Evolutionary conservation across 2,113 vertebrate species (phyloP).

Genomic region (Mobula hypostoma): DNA sequence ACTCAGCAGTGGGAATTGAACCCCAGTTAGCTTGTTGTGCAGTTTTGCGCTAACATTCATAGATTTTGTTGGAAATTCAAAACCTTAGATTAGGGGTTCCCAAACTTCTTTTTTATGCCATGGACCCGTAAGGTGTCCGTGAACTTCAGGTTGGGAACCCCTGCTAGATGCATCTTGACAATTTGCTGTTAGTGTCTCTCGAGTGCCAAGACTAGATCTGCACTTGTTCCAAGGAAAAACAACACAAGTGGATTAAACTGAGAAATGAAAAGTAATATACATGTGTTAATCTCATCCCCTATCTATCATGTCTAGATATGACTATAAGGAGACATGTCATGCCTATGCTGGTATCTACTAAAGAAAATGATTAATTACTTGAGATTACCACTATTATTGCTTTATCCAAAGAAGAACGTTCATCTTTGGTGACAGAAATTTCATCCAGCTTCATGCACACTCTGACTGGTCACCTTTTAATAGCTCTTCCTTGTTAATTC

Average conservation of each 20-base stretch:
- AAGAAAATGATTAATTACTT: not conserved
- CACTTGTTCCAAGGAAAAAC: not conserved
- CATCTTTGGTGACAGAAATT: not conserved
- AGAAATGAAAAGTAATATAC: too few relatives aligned
- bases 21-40: too few relatives aligned
- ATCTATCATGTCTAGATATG: not conserved
- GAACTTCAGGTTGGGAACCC: too few relatives aligned
- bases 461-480: not conserved
- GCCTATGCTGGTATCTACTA: not conserved
- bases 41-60: too few relatives aligned
- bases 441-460: not conserved
- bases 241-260: not conserved
- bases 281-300: not conserved
- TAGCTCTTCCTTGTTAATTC: not conserved
- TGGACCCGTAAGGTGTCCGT: too few relatives aligned
- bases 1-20: too few relatives aligned
- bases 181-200: not conserved
- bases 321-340: not conserved
- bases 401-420: not conserved
- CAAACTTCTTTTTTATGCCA: too few relatives aligned
- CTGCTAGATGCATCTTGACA: not conserved
- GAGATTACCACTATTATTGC: not conserved
- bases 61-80: not conserved
- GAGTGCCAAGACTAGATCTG: not conserved
- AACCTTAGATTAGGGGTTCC: not conserved